Evolutionary conservation across 2,888 invertebrate genomes (phyloP).

Genomic region (Syrphus vitripennis): DNA sequence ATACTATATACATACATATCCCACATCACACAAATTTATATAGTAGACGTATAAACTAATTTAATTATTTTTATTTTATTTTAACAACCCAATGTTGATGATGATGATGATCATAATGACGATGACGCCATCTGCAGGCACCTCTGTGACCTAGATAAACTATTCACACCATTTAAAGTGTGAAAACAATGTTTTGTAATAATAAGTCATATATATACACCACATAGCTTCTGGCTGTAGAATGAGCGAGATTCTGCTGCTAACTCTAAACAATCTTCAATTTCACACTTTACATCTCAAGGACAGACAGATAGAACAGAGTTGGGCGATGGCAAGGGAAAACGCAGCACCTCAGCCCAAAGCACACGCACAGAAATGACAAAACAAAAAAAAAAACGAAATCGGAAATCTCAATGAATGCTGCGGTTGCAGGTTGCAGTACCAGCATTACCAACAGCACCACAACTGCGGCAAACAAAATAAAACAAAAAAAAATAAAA

Average conservation of each 20-base stretch:
- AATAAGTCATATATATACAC: constrained; percentile 1
- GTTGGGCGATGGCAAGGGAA: neutral
- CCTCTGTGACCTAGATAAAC: constrained; percentile 60
- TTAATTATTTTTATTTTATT: constrained; percentile 37
- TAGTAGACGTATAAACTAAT: constrained; percentile 25
- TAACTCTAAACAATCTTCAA: constrained; percentile 28
- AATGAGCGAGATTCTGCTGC: neutral
- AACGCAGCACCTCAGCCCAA: neutral
- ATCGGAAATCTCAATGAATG: constrained; percentile 51
- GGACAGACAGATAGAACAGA: constrained; percentile 9
- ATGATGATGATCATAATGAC: neutral
- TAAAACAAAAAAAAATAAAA: constrained; percentile 30
- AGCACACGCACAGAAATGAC: neutral
- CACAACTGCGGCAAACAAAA: neutral
- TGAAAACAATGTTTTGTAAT: constrained; percentile 62
- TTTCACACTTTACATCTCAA: constrained; percentile 35
- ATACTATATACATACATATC: too few relatives aligned
- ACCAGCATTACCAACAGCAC: neutral
- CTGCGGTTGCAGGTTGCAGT: constrained; percentile 19
- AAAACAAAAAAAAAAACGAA: neutral
- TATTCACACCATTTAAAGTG: constrained; percentile 63
- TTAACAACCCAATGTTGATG: neutral
- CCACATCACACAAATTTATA: neutral
- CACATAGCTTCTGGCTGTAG: neutral
- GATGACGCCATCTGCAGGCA: constrained; percentile 53